These are phyloP conservation scores for Theodoxus fluviatilis DNA, from an alignment of 2,888 invertebrate species.

Conservation along the genomic window DNA sequence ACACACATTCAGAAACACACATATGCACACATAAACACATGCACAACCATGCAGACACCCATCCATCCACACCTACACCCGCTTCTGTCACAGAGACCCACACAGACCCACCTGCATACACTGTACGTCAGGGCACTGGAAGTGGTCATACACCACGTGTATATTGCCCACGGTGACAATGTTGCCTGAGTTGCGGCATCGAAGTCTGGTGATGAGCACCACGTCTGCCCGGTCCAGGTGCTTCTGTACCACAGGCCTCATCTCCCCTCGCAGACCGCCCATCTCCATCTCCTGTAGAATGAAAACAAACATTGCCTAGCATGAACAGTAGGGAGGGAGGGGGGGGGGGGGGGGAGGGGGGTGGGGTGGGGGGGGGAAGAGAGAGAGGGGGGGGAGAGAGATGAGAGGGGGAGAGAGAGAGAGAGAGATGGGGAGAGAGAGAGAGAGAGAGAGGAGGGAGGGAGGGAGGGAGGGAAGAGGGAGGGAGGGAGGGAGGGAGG, in stretches of 20 bases:
- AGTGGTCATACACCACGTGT: constrained; percentile 56
- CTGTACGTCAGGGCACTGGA: constrained; percentile 57
- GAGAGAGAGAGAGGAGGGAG: no score
- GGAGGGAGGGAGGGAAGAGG: no score
- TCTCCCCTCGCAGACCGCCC: constrained; percentile 40
- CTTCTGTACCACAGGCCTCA: constrained; percentile 43
- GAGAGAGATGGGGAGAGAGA: no score
- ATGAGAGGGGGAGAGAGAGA: no score
- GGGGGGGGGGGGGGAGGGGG: neutral
- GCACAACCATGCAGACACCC: neutral
- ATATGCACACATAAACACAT: neutral
- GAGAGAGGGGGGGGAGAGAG: no score
- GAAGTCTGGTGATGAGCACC: constrained; percentile 50
- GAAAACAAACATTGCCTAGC: no score
- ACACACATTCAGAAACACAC: neutral
- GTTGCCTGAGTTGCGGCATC: constrained; percentile 47
- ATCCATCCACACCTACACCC: neutral
- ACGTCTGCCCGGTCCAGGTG: constrained; percentile 56
- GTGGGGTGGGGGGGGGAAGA: no score
- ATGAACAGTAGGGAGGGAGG: neutral
- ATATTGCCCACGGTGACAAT: constrained; percentile 58
- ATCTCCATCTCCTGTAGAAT: constrained; percentile 42
- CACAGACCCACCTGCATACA: constrained; percentile 57
- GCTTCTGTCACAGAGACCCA: neutral
- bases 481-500: no score